phyloP scores from a whole-genome alignment of 2,113 vertebrate species.

The Anolis sagrei region DNA sequence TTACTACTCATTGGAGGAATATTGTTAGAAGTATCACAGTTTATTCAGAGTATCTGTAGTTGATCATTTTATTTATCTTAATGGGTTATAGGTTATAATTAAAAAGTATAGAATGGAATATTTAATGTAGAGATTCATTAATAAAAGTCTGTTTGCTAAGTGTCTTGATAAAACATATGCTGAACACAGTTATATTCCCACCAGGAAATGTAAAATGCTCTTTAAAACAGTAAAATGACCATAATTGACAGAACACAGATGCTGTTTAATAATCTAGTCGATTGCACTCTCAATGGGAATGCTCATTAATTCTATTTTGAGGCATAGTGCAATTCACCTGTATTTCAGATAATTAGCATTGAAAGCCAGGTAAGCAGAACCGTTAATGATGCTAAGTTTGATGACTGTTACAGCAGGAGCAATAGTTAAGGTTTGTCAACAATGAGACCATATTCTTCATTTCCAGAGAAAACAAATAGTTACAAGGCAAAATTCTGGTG shows the following conservation, averaged over 20 bases:
- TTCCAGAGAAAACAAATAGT: not conserved
- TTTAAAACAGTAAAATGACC: conserved; percentile 69
- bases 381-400: conserved; percentile 62
- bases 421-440: conserved; percentile 37
- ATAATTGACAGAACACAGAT: conserved; percentile 73
- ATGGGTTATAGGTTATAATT: conserved; percentile 32
- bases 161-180: conserved; percentile 59
- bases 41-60: not conserved
- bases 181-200: conserved; percentile 60
- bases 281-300: conserved; percentile 64
- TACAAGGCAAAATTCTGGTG: not conserved
- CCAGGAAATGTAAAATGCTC: conserved; percentile 69
- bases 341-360: conserved; percentile 62
- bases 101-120: not conserved
- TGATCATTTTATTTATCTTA: not conserved
- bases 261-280: conserved; percentile 71
- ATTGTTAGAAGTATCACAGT: not conserved
- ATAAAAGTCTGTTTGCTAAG: conserved; percentile 50
- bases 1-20: not conserved
- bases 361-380: conserved; percentile 66
- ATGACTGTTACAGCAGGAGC: conserved; percentile 42
- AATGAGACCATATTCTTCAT: not conserved
- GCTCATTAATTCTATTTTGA: conserved; percentile 74
- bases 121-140: conserved; percentile 43
- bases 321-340: conserved; percentile 60